Percentiles rank a stretch among this genome's conserved stretches.
Conservation (phyloP, 2,113 vertebrate genomes). For the Etheostoma cragini region DNA sequence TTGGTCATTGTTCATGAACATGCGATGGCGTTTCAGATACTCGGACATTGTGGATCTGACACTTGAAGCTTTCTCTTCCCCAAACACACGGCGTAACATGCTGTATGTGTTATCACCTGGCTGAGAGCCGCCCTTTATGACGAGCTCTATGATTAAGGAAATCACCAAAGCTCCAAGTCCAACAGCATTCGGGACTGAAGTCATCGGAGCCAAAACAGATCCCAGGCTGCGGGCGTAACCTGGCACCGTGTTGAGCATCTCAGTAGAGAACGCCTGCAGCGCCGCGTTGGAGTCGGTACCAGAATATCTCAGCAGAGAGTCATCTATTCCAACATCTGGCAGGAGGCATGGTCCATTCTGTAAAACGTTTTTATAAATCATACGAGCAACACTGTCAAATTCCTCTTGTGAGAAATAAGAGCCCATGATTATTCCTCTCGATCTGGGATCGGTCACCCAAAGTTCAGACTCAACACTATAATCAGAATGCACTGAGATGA, state of each 20-base stretch:
- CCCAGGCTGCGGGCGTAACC: rapidly evolving
- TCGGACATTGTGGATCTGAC: constrained; percentile 30
- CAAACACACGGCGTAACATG: constrained; percentile 9
- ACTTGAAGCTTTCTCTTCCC: constrained; percentile 35
- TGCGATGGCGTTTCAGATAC: not conserved
- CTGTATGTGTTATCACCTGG: rapidly evolving
- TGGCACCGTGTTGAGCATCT: not conserved
- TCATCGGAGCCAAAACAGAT: rapidly evolving
- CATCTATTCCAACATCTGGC: constrained; percentile 20
- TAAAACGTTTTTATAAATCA: too few species aligned
- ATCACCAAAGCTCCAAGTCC: constrained; percentile 36
- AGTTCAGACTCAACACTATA: too few species aligned
- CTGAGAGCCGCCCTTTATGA: rapidly evolving
- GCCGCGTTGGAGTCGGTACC: rapidly evolving
- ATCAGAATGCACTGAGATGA: too few species aligned
- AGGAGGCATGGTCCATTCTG: rapidly evolving
- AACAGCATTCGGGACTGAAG: not conserved
- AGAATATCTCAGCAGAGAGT: constrained; percentile 25
- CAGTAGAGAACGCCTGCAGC: not conserved
- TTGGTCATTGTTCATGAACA: not conserved
- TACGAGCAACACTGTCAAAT: rapidly evolving
- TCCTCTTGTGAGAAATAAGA: not conserved
- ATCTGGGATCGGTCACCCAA: too few species aligned
- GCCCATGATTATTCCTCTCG: rapidly evolving
- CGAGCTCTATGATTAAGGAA: not conserved